phyloP scores from a whole-genome alignment of 2,888 invertebrate genomes.

The Cremastinae sp. region DNA sequence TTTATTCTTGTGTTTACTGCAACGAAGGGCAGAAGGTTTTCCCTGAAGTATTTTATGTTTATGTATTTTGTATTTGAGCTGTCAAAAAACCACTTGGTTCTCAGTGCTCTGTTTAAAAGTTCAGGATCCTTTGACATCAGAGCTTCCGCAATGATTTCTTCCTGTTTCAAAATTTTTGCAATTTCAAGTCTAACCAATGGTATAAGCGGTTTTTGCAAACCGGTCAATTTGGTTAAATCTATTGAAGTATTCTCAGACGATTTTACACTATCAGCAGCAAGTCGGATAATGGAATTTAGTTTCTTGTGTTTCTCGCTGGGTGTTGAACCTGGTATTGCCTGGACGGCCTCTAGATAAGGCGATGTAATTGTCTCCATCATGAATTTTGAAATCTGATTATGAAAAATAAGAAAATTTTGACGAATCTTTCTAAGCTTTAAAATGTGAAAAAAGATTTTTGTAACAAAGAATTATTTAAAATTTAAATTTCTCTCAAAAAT shows the following conservation, averaged over 20 bases:
- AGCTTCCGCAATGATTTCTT: conserved; percentile 66
- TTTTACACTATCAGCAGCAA: conserved; percentile 25
- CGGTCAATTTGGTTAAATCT: background rate
- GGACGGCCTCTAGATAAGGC: conserved; percentile 71
- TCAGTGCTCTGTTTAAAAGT: conserved; percentile 70
- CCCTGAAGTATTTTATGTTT: conserved; percentile 68
- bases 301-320: conserved; percentile 70
- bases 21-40: conserved; percentile 68
- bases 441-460: too few species aligned
- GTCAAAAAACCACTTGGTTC: conserved; percentile 72
- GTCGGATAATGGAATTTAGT: conserved; percentile 64
- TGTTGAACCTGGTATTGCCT: conserved; percentile 72
- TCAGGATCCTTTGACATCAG: conserved; percentile 72
- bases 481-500: too few species aligned
- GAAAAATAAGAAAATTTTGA: too few species aligned
- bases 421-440: too few species aligned
- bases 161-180: conserved; percentile 65
- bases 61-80: conserved; percentile 64
- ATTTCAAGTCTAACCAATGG: conserved; percentile 68
- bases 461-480: too few species aligned
- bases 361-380: conserved; percentile 42
- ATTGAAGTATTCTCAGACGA: conserved; percentile 21
- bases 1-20: conserved; percentile 68
- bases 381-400: background rate
- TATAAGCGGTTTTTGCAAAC: conserved; percentile 64